phyloP scores from a whole-genome alignment of 2,888 invertebrate species.

The Isoperla grammatica region DNA sequence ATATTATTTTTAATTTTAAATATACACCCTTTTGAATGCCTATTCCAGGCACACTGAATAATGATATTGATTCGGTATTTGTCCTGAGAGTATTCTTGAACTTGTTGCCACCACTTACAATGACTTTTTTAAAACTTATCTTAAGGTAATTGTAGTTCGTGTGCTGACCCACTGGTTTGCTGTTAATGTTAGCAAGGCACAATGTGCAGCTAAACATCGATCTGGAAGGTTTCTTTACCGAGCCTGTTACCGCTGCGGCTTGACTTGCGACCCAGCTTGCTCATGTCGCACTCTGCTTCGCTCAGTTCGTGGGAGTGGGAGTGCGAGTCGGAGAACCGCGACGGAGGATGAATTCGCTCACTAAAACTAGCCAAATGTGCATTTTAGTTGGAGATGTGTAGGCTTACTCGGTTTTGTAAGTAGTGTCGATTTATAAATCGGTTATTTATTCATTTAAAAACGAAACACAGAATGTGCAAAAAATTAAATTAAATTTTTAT shows the following conservation, averaged over 20 bases:
- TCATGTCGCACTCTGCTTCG: constrained; percentile 46
- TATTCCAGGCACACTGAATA: constrained; percentile 23
- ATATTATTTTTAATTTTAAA: neutral
- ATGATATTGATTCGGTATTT: constrained; percentile 24
- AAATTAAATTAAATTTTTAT: too few species aligned
- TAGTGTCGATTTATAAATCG: too few species aligned
- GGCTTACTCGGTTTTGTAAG: too few species aligned
- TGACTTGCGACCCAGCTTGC: constrained; percentile 40
- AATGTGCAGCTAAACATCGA: constrained; percentile 56
- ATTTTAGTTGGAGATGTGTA: too few species aligned
- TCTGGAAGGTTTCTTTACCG: constrained; percentile 54
- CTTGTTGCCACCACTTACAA: neutral
- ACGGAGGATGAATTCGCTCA: constrained; percentile 80
- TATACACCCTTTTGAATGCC: constrained; percentile 12
- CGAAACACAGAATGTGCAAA: too few species aligned
- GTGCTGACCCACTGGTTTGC: neutral
- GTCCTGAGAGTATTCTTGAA: constrained; percentile 26
- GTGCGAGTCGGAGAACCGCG: constrained; percentile 69
- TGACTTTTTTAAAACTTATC: neutral
- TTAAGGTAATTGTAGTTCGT: neutral
- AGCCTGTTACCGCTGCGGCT: constrained; percentile 34
- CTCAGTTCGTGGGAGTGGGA: constrained; percentile 41
- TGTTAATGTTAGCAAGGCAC: constrained; percentile 28
- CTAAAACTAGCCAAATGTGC: constrained; percentile 61
- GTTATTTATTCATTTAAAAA: too few species aligned